phyloP scores from a whole-genome alignment of 2,888 invertebrate genomes.

The Lamellibrachia columna region DNA sequence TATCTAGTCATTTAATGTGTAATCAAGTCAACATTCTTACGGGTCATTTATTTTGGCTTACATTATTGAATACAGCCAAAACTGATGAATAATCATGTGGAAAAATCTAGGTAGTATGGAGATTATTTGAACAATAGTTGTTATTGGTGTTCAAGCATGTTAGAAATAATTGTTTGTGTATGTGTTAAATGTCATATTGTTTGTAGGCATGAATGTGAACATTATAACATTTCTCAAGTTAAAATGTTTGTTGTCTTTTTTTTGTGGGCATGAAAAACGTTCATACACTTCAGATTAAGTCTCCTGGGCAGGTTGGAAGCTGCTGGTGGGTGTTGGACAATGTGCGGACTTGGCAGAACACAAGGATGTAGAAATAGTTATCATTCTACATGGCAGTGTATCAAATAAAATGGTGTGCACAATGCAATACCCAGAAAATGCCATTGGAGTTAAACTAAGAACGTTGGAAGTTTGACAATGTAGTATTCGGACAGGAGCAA shows the following conservation, averaged over 20 bases:
- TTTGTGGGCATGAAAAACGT: not conserved
- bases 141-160: not conserved
- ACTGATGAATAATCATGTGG: not conserved
- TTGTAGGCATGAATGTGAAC: not conserved
- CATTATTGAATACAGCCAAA: not conserved
- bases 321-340: too few relatives aligned
- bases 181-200: not conserved
- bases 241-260: not conserved
- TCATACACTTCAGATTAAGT: not conserved
- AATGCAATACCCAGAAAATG: too few relatives aligned
- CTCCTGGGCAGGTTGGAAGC: too few relatives aligned
- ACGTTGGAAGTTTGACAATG: too few relatives aligned
- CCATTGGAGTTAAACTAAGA: too few relatives aligned
- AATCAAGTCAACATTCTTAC: not conserved
- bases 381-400: too few relatives aligned
- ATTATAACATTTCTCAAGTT: conserved; percentile 8
- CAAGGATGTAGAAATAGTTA: too few relatives aligned
- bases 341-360: too few relatives aligned
- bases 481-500: too few relatives aligned
- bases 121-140: not conserved
- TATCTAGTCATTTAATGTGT: not conserved
- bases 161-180: not conserved
- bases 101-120: not conserved
- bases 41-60: not conserved
- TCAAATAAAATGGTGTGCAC: too few relatives aligned